phyloP scores from a whole-genome alignment of 2,888 invertebrate species.

The Noctua janthe region DNA sequence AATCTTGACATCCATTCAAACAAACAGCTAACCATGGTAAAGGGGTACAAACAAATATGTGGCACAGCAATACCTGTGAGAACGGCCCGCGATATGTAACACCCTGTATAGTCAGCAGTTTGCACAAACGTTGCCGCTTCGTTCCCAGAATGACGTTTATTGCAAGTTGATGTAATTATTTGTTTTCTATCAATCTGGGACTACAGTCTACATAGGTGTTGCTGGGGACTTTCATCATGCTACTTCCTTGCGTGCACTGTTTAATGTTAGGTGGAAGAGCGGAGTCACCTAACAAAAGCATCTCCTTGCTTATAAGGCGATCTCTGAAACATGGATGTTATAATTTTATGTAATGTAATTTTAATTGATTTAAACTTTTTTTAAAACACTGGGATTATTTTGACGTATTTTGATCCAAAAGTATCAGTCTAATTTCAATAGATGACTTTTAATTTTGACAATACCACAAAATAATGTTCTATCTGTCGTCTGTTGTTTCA shows the following conservation, averaged over 20 bases:
- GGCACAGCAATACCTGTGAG: constrained; percentile 65
- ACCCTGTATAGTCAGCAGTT: constrained; percentile 61
- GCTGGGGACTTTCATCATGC: not conserved
- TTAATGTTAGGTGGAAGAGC: not conserved
- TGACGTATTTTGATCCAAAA: not conserved
- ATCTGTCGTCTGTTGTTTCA: no score
- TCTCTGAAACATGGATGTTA: no score
- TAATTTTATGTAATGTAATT: no score
- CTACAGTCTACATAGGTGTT: not conserved
- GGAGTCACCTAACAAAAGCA: not conserved
- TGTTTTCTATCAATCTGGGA: constrained; percentile 40
- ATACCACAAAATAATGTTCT: no score
- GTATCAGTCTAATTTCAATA: not conserved
- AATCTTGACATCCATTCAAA: not conserved
- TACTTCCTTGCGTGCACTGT: no score
- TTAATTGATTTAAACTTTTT: no score
- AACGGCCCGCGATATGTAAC: constrained; percentile 63
- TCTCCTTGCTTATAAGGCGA: no score
- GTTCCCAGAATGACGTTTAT: constrained; percentile 59
- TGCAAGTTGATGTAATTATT: constrained; percentile 28
- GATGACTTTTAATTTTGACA: not conserved
- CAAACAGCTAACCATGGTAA: constrained; percentile 17
- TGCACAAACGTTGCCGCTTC: constrained; percentile 57
- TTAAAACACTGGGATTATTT: not conserved
- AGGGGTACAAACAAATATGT: constrained; percentile 35